Evolutionary conservation across 2,113 vertebrate species (phyloP).

Genomic region (Otocyon megalotis): DNA sequence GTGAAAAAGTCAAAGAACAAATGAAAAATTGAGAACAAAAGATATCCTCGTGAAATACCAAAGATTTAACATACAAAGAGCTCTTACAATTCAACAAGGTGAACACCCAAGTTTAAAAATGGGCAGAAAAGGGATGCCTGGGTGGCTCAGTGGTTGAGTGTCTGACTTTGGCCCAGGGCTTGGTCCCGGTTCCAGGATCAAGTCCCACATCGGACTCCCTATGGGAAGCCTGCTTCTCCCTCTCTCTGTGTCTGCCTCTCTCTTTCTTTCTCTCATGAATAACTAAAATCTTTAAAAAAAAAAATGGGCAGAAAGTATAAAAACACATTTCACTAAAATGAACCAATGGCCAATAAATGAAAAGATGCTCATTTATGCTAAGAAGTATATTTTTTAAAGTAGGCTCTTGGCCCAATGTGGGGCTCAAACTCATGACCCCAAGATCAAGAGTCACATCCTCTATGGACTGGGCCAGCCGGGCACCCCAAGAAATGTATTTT

Average conservation of each 20-base stretch:
- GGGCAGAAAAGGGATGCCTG: not conserved
- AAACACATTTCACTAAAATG: not conserved
- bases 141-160: too few species aligned
- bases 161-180: too few species aligned
- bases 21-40: slow-evolving; percentile 8
- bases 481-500: not conserved
- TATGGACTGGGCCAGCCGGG: not conserved
- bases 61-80: not conserved
- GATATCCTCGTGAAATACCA: not conserved
- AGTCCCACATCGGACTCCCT: too few species aligned
- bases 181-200: too few species aligned
- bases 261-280: too few species aligned
- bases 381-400: not conserved
- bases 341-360: not conserved
- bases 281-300: too few species aligned
- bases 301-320: not conserved
- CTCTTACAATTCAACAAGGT: not conserved
- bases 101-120: not conserved
- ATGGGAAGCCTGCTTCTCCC: too few species aligned
- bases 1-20: not conserved
- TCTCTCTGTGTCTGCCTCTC: too few species aligned
- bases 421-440: not conserved
- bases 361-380: not conserved
- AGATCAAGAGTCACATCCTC: not conserved
- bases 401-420: not conserved